phyloP scores from a whole-genome alignment of 2,888 invertebrate genomes.

The Gisinianus flammeolus region DNA sequence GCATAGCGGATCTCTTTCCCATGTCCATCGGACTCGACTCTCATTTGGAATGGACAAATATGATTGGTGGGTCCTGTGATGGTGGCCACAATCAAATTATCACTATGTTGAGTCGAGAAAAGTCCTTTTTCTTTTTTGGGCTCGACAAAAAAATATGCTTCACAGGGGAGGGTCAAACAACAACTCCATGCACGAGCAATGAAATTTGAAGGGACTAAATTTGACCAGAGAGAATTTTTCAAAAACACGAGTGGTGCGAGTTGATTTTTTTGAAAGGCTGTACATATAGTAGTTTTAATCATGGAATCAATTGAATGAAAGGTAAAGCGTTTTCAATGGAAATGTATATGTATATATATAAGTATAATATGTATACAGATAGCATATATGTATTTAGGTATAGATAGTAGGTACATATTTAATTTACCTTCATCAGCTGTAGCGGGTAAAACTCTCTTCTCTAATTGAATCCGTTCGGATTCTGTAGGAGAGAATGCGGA shows the following conservation, averaged over 20 bases:
- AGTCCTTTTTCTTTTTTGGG: conserved; percentile 37
- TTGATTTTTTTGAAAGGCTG: conserved; percentile 29
- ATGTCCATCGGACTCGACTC: conserved; percentile 21
- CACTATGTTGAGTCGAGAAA: conserved; percentile 31
- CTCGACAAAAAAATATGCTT: conserved; percentile 24
- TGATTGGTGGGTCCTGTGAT: conserved; percentile 33
- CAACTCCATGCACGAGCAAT: conserved; percentile 20
- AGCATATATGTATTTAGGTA: too few species aligned
- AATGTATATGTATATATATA: too few species aligned
- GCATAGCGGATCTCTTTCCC: conserved; percentile 37
- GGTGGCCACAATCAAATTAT: too few species aligned
- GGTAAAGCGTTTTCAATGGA: too few species aligned
- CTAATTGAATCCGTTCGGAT: background rate
- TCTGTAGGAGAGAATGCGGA: conserved; percentile 1
- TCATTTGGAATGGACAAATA: conserved; percentile 24
- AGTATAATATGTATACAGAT: too few species aligned
- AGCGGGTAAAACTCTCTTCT: background rate
- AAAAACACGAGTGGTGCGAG: conserved; percentile 29
- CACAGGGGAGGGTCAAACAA: background rate
- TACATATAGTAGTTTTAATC: too few species aligned
- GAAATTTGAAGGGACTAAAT: conserved; percentile 34
- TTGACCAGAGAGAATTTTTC: conserved; percentile 31
- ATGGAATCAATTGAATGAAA: too few species aligned
- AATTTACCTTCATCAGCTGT: background rate
- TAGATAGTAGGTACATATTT: too few species aligned